Evolutionary conservation across 1,140 invertebrate species (phyloP), one percentile per base, ranked within the genome.

Genomic region (Centruroides sculpturatus): DNA sequence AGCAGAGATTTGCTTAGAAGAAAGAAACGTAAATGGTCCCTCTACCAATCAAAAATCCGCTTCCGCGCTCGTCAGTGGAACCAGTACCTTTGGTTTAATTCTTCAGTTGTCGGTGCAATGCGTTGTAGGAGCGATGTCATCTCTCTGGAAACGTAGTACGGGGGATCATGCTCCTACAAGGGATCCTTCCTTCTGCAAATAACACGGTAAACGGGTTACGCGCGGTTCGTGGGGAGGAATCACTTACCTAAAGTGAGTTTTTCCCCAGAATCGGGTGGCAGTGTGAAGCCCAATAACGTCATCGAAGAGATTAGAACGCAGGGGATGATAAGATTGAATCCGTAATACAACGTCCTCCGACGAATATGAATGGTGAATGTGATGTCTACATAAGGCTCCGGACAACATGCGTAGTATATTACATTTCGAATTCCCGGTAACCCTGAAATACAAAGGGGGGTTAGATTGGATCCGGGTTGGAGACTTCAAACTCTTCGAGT

Each of bases 291-390:
- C 68, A 99, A 82, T 70, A 98, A 83, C 63, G 96, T 95, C 89
- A 99, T 95, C 64, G 92, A 95, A 68, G 95, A 93, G 73, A 99
- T 95, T 76, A 99, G 84, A 68, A 99, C 92, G 78, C 95, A 99
- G 61, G 96, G 96, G 72, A 99, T 93, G 75, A 99, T 98, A 70
- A 99, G 83, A 82, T 99, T 99, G 83, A 99, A 98, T 79, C 97
- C 97, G 82, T 99, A 99, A 82, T 99, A 99, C 65, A 99, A 83
- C 58, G 94, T 98, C 73, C 96, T 83, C 72, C 97, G 83, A 72
- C 95, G 82, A 77, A 99, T 97, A 75, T 94, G 87, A 70, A 99
- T 92, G 70, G 87, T 88, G 80, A 97, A 99, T 67, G 92, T 98
- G 66, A 98, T 89, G 78, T 98, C 95, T 72, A 97, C 88, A 76